These are phyloP conservation scores for Megalops cyprinoides DNA, from an alignment of 2,797 vertebrate genomes.

Conservation along the genomic window DNA sequence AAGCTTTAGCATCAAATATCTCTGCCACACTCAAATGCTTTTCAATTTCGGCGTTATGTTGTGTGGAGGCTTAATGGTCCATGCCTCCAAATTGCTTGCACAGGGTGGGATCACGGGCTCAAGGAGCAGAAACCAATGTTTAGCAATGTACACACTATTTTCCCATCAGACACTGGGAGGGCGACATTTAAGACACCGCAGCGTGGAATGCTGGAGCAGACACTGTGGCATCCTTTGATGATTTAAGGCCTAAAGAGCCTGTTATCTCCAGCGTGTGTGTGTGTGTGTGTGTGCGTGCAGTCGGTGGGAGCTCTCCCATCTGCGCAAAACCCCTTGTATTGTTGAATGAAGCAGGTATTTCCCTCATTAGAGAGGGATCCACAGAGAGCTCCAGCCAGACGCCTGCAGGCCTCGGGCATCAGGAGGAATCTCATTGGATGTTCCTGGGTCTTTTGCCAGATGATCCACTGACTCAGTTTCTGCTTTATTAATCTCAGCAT, in stretches of 20 bases:
- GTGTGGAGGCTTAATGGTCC: conserved; percentile 18
- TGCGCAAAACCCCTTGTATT: not conserved
- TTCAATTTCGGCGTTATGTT: conserved; percentile 18
- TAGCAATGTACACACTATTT: not conserved
- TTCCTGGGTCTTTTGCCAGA: no score
- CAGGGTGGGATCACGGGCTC: not conserved
- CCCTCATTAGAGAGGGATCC: not conserved
- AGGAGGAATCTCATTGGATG: no score
- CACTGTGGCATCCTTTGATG: not conserved
- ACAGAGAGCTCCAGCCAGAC: not conserved
- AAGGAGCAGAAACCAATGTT: conserved; percentile 3
- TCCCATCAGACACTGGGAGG: conserved; percentile 7
- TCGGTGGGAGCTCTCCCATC: not conserved
- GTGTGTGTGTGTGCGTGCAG: not conserved
- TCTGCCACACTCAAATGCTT: conserved; percentile 23
- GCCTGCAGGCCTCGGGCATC: not conserved
- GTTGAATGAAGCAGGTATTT: not conserved
- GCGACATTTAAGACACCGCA: no score
- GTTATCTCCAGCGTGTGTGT: not conserved
- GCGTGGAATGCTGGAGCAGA: no score
- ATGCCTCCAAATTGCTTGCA: conserved; percentile 11
- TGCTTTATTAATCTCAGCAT: not conserved
- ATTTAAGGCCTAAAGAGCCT: not conserved
- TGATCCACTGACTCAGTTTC: no score
- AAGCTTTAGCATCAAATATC: conserved; percentile 17